Evolutionary conservation across 2,797 vertebrate species (phyloP), one percentile per base, ranked within the genome.

Genomic region (Pogoniulus pusillus): DNA sequence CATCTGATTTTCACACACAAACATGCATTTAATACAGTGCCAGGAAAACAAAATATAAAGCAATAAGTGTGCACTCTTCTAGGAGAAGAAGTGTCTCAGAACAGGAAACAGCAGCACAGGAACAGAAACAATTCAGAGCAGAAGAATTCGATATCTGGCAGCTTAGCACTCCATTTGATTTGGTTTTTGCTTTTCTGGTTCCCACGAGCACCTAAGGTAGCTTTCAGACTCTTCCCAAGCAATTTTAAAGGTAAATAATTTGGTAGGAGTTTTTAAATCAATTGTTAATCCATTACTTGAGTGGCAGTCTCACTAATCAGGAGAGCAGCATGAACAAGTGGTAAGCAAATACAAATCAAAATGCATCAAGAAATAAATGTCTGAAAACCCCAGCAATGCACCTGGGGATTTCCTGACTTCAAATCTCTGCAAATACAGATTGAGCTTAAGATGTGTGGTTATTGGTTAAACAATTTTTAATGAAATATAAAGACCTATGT

Each of bases 401-500:
- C 93, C 24, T 39, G 91, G 87, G 91, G 95, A 82, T 87, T 88
- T 87, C 81, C 45, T 93, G 76, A 54, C 84, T 96, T 95, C 75
- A 92, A 95, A 91, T 85, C 76, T 92, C 60, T 87, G 94, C 71
- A 95, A 94, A 94, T 85, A 91, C 96, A 96, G 93, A 87, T 90
- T 94, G 89, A 79, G 53, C 93, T 89, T 96, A 93, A 96, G 88
- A 93, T 91, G 84, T 76, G 63, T 78, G 66, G 87, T 97, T 96
- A 95, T 96, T 96, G 93, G 93, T 93, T 96, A 94, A 97, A 97
- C 78, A 93, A 80, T 96, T 92, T 96, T 96, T 97, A 97, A 97
- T 97, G 95, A 97, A 97, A 97, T 95, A 88, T 95, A 94, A 92
- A 93, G 96, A 97, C 96, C 97, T 97, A 55, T 91, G 96, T 97